These are phyloP conservation scores for Agrotis puta DNA, from an alignment of 2,888 invertebrate genomes.

Conservation along the genomic window DNA sequence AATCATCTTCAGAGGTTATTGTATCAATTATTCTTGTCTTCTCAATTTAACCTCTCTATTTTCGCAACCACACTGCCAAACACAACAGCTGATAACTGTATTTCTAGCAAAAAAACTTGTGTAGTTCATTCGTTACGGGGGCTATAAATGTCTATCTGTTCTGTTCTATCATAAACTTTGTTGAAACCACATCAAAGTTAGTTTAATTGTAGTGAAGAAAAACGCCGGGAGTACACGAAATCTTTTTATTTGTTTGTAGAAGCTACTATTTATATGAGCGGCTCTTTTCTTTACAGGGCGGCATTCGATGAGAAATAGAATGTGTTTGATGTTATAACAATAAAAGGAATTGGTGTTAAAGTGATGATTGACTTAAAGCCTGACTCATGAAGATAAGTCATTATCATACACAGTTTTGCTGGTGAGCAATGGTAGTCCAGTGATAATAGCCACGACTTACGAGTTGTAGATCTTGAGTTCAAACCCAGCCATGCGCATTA, in stretches of 20 bases:
- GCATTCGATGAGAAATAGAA: conserved; percentile 5
- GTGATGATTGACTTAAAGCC: background rate
- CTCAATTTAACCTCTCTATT: background rate
- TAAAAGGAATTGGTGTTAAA: conserved; percentile 5
- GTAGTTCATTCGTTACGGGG: conserved; percentile 34
- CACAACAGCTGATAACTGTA: conserved; percentile 1
- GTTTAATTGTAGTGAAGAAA: conserved; percentile 60
- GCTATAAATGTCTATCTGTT: conserved; percentile 55
- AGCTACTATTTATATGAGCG: conserved; percentile 49
- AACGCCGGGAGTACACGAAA: conserved; percentile 43
- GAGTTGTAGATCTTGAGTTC: no score
- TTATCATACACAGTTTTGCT: no score
- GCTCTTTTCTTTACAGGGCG: conserved; percentile 10
- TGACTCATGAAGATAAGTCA: background rate
- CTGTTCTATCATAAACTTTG: conserved; percentile 57
- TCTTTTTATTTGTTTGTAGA: conserved; percentile 55
- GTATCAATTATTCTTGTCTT: no score
- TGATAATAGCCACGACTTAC: no score
- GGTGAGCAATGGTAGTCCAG: no score
- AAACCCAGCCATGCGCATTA: no score
- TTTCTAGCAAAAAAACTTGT: conserved; percentile 21
- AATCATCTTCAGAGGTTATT: no score
- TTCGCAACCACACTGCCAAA: background rate
- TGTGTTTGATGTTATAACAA: conserved; percentile 28
- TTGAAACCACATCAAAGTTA: conserved; percentile 64